Conservation (phyloP, 2,797 vertebrate genomes). For the Dipus sagitta region DNA sequence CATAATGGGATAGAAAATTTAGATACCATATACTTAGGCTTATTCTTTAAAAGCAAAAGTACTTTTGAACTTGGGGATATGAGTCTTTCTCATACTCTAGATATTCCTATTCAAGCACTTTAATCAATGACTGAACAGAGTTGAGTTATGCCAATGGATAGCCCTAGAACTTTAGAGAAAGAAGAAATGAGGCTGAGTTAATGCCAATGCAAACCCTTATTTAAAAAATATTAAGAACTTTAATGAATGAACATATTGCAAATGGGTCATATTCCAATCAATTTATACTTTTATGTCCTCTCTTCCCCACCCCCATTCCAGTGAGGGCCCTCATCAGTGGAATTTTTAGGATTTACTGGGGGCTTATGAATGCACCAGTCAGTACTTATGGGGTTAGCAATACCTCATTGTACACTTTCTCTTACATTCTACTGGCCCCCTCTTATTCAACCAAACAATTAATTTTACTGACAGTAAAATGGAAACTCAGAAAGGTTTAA, state of each 20-base stretch:
- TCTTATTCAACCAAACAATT: not conserved
- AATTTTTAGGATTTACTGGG: too few species aligned
- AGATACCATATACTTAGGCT: not conserved
- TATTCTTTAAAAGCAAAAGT: not conserved
- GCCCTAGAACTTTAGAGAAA: not conserved
- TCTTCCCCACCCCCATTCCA: too few species aligned
- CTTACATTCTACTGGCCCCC: too few species aligned
- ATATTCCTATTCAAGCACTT: not conserved
- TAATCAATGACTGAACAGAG: not conserved
- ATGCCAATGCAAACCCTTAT: not conserved
- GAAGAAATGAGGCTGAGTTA: not conserved
- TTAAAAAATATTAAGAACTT: too few species aligned
- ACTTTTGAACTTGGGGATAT: not conserved
- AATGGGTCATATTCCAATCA: too few species aligned
- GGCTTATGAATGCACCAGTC: too few species aligned
- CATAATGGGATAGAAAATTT: not conserved
- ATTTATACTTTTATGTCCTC: too few species aligned
- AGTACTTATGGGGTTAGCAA: too few species aligned
- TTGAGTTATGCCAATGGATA: not conserved
- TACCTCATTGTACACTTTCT: too few species aligned
- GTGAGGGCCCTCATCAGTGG: too few species aligned
- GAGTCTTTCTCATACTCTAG: not conserved
- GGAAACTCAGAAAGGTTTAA: not conserved
- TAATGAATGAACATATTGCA: too few species aligned
- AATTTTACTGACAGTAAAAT: slow-evolving; percentile 40